Evolutionary conservation across 2,113 vertebrate genomes (phyloP).

Genomic region (Capreolus pygargus): DNA sequence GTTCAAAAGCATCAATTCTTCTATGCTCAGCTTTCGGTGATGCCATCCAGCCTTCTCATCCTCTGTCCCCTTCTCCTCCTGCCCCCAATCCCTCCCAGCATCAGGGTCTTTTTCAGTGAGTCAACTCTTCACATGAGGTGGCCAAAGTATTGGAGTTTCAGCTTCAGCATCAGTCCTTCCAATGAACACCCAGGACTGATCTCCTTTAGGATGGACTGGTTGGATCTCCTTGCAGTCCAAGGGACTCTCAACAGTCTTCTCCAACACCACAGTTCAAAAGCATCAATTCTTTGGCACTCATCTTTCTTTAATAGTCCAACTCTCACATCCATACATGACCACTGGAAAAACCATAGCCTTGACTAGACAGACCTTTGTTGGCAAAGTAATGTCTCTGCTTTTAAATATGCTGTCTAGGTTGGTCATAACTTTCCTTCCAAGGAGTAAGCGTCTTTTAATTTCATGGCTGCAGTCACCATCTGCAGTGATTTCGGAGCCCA

Average conservation of each 20-base stretch:
- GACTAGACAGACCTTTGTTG: background rate
- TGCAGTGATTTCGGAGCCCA: background rate
- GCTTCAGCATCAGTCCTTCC: background rate
- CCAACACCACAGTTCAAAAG: background rate
- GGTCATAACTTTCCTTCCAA: background rate
- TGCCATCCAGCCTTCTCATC: background rate
- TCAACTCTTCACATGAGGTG: rapidly evolving
- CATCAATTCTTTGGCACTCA: background rate
- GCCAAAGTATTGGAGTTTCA: background rate
- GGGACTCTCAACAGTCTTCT: background rate
- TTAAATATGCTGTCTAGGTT: background rate
- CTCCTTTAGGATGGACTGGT: background rate
- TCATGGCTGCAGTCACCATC: background rate
- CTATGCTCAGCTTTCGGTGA: background rate
- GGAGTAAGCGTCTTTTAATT: background rate
- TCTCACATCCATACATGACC: background rate
- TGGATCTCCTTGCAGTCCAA: background rate
- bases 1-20: too few species aligned
- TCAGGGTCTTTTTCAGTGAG: background rate
- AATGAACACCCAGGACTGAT: background rate
- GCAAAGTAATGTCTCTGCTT: background rate
- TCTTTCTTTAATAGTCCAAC: background rate
- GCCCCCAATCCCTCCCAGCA: background rate
- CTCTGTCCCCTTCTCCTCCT: background rate
- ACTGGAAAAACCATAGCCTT: background rate